Base-by-base conservation (phyloP, 2,113 vertebrate species). In the Mormyrus iriodes region DNA sequence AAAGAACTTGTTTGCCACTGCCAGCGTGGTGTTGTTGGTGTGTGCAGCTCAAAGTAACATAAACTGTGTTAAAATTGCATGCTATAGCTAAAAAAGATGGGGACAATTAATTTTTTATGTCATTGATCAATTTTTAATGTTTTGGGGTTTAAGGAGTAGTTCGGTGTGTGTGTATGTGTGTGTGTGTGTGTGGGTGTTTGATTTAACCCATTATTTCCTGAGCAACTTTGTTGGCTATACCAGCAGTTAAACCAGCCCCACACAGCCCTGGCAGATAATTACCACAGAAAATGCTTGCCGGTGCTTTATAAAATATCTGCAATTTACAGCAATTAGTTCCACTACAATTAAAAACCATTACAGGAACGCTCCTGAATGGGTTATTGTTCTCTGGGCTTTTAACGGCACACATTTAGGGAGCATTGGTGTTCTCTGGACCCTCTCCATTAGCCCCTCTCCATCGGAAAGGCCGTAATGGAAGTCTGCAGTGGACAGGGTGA, bases 81-180 rank as follows among this genome's bases (percentile, higher is more conserved):
- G 94, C 10, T 92, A 94, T 92, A 93, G 93, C 91, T 91, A 95
- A 95, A 95, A 88, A 82, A 82, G 27, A 88, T 73, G 51, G 88
- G 61, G 69, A 52, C 27, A 88, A 96, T 96, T 96, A 96, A 96
- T 96, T 91, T 96, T 96, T 95, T 93, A 96, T 96, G 95, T 94
- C 91, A 35, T n/a, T 94, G 94, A 95, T 96, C 95, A 96, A 96
- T 96, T 96, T 96, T 96, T 92, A 92, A 96, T 96, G 94, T 88
- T 92, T 93, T 92, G 94, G 93, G 61, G 61, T 88, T 39, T 88
- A 51, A 35, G 89, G 65, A 87, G 85, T 76, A 90, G 48, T n/a
- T 79, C 76, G 35, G 35, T 76, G 65, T 79, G 73, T 42, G 73
- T 79, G 73, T 42, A 13, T 42, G 69, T 35, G 69, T 35, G 27